Conservation (phyloP, 2,113 vertebrate genomes). For the Megaceryle torquata region DNA sequence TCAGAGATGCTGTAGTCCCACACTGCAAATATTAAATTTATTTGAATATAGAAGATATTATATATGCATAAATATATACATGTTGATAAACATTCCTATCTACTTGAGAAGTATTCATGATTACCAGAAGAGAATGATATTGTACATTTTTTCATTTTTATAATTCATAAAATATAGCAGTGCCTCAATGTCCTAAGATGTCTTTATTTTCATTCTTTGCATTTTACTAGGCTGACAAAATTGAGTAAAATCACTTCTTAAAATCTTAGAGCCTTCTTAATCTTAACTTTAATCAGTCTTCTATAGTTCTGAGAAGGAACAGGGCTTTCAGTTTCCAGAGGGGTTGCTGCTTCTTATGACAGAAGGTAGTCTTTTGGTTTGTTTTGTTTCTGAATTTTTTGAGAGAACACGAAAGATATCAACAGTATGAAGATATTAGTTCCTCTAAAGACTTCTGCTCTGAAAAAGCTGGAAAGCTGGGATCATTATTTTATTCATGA, state of each 20-base stretch:
- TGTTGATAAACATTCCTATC: background rate
- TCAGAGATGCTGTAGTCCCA: background rate
- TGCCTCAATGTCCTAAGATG: background rate
- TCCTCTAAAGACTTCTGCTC: background rate
- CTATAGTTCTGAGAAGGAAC: background rate
- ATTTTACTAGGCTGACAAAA: background rate
- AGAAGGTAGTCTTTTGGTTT: background rate
- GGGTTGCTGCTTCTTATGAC: background rate
- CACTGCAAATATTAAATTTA: background rate
- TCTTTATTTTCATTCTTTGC: background rate
- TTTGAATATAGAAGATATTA: background rate
- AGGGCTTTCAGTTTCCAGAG: background rate
- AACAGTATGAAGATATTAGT: background rate
- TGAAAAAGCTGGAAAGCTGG: slow-evolving; percentile 25
- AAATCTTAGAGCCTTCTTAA: background rate
- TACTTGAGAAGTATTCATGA: background rate
- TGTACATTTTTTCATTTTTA: background rate
- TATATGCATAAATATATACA: no score
- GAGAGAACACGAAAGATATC: background rate
- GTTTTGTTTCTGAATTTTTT: background rate
- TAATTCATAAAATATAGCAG: background rate
- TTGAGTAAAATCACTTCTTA: background rate
- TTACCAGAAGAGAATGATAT: background rate
- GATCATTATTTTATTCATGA: slow-evolving; percentile 61
- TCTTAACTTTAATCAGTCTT: background rate